phyloP scores from a whole-genome alignment of 1,140 invertebrate genomes.

The Drosophila baimaii region DNA sequence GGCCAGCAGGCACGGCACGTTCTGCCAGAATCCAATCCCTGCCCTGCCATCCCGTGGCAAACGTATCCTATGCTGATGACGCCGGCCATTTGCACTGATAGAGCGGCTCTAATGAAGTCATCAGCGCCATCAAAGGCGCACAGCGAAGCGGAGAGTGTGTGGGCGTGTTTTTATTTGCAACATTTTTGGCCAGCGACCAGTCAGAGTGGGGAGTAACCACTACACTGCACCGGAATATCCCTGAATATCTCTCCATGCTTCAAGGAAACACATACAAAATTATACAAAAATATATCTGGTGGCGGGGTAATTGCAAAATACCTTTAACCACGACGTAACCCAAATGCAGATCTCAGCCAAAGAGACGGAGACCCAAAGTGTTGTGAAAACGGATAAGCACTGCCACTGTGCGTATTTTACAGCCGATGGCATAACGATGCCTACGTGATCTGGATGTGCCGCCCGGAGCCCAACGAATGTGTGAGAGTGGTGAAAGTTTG shows the following conservation, averaged over 20 bases:
- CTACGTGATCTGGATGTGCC: constrained; percentile 71
- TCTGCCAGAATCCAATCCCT: constrained; percentile 1
- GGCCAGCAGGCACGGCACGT: constrained; percentile 22
- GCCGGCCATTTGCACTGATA: constrained; percentile 74
- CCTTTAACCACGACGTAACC: not conserved
- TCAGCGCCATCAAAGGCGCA: constrained; percentile 69
- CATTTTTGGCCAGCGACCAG: constrained; percentile 42
- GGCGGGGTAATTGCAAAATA: constrained; percentile 1
- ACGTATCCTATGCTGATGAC: constrained; percentile 53
- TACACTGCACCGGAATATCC: not conserved
- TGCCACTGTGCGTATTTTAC: constrained; percentile 28
- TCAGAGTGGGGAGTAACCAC: not conserved
- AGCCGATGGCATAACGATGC: constrained; percentile 76
- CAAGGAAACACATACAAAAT: not conserved
- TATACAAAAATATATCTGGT: not conserved
- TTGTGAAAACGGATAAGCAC: not conserved
- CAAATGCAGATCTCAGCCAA: no score
- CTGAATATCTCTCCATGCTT: not conserved
- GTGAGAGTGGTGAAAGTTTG: constrained; percentile 71
- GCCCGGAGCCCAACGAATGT: constrained; percentile 61
- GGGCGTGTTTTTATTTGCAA: constrained; percentile 72
- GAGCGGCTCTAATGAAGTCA: constrained; percentile 80
- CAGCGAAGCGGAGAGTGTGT: constrained; percentile 34
- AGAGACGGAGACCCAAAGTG: not conserved
- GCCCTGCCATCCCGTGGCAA: constrained; percentile 7